phyloP scores from a whole-genome alignment of 2,113 vertebrate genomes.

The Xiphias gladius region DNA sequence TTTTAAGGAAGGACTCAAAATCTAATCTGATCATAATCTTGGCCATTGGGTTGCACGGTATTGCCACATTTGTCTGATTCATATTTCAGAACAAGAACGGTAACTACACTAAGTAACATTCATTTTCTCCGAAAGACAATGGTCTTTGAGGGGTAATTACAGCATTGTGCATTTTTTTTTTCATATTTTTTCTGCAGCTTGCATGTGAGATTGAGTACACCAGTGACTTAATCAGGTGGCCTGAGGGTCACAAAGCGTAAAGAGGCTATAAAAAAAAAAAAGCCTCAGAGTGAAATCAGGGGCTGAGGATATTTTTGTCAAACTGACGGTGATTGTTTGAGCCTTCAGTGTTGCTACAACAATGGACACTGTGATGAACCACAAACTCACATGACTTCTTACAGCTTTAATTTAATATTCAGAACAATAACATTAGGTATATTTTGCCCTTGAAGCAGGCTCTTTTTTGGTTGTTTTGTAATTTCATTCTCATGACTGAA shows the following conservation, averaged over 20 bases:
- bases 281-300: constrained; percentile 11
- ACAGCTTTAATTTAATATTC: no score
- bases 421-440: no score
- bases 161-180: background rate
- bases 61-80: background rate
- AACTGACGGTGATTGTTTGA: background rate
- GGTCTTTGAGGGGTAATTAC: background rate
- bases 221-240: background rate
- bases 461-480: background rate
- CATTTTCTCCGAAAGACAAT: background rate
- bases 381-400: background rate
- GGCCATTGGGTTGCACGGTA: background rate
- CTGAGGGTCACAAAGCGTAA: constrained; percentile 3
- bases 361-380: background rate
- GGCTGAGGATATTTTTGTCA: background rate
- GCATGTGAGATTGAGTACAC: background rate
- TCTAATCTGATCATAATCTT: background rate
- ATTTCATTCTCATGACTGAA: background rate
- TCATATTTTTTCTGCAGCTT: background rate
- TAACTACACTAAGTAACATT: background rate
- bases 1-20: background rate
- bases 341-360: background rate
- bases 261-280: background rate
- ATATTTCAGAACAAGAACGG: no score
- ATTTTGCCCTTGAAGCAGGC: no score